Evolutionary conservation across 1,140 invertebrate genomes (phyloP).

Genomic region (Pogonognathellus flavescens): DNA sequence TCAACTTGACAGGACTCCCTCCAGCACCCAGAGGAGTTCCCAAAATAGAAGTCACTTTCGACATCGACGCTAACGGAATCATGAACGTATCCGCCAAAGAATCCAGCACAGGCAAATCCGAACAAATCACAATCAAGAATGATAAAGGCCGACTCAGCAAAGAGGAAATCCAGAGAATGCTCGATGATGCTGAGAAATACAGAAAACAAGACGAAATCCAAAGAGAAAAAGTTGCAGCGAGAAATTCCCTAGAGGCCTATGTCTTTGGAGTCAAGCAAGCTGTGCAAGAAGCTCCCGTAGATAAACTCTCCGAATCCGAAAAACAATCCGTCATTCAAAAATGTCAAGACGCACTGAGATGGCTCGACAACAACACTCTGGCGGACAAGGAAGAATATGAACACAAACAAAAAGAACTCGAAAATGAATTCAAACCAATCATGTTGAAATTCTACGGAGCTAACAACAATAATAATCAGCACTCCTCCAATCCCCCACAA

Average conservation of each 20-base stretch:
- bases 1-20: constrained; percentile 83
- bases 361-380: constrained; percentile 74
- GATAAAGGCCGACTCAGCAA: constrained; percentile 81
- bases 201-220: constrained; percentile 79
- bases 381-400: constrained; percentile 72
- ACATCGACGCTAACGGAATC: too few relatives aligned
- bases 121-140: constrained; percentile 61
- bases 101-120: constrained; percentile 77
- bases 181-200: constrained; percentile 82
- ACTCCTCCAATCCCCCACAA: too few relatives aligned
- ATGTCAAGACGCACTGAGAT: constrained; percentile 68
- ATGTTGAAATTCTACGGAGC: constrained; percentile 69
- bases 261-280: constrained; percentile 85
- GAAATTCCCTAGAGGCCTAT: constrained; percentile 88
- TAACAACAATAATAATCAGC: too few relatives aligned
- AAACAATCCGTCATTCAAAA: constrained; percentile 74
- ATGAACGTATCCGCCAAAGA: constrained; percentile 85
- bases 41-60: too few relatives aligned
- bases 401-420: constrained; percentile 70
- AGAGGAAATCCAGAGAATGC: constrained; percentile 93
- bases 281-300: constrained; percentile 75
- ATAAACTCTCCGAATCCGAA: constrained; percentile 76
- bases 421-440: constrained; percentile 68
- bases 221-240: constrained; percentile 75
- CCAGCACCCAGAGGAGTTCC: constrained; percentile 84